Conservation (phyloP, 2,797 vertebrate species). For the Leptatherina wallacei region DNA sequence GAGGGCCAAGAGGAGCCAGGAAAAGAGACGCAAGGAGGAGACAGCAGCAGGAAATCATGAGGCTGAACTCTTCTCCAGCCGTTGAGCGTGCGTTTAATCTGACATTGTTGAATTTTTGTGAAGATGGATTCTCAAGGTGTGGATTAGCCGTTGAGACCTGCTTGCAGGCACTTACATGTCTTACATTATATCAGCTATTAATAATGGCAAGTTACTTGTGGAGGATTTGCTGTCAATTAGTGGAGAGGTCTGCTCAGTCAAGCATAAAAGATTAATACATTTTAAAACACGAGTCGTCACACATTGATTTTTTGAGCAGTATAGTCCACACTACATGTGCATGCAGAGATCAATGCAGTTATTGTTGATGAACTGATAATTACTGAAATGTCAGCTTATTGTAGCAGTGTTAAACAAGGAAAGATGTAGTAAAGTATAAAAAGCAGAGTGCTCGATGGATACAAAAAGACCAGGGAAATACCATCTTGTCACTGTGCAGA, state of each 20-base stretch:
- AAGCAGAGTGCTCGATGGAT: slow-evolving; percentile 25
- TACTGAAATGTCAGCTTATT: slow-evolving; percentile 20
- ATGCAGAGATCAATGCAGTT: slow-evolving; percentile 1
- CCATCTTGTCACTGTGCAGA: slow-evolving; percentile 73
- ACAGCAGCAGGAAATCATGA: slow-evolving; percentile 64
- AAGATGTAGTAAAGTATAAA: slow-evolving; percentile 38
- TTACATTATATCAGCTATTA: slow-evolving; percentile 19
- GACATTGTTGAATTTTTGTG: slow-evolving; percentile 48
- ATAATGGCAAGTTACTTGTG: slow-evolving; percentile 18
- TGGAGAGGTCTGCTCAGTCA: slow-evolving; percentile 7
- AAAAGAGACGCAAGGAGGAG: slow-evolving; percentile 66
- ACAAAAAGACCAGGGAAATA: slow-evolving; percentile 48
- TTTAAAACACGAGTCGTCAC: background rate
- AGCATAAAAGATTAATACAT: slow-evolving; percentile 32
- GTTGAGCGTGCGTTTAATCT: slow-evolving; percentile 43
- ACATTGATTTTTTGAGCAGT: slow-evolving; percentile 22
- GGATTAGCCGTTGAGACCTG: slow-evolving; percentile 28
- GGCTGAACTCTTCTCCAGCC: slow-evolving; percentile 53
- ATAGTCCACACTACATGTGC: background rate
- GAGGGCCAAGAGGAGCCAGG: slow-evolving; percentile 73
- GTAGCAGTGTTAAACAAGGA: slow-evolving; percentile 19
- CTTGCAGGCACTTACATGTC: slow-evolving; percentile 17
- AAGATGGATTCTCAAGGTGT: slow-evolving; percentile 28
- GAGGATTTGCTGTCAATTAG: slow-evolving; percentile 6
- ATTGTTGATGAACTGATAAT: slow-evolving; percentile 1